Conservation (phyloP, 2,113 vertebrate genomes). For the Etheostoma cragini region DNA sequence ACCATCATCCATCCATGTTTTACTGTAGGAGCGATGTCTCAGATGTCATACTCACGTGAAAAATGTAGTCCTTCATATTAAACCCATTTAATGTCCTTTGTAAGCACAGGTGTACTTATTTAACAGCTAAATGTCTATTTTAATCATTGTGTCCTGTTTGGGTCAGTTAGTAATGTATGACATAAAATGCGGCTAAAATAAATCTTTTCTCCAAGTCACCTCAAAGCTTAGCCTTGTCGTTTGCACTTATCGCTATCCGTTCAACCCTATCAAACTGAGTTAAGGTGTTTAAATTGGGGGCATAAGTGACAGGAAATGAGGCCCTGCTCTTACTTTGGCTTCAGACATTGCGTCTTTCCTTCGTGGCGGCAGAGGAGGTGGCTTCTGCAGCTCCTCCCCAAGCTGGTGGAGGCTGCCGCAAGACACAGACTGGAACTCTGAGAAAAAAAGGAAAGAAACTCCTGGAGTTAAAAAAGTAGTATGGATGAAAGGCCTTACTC, state of each 20-base stretch:
- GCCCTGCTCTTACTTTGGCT: conserved; percentile 79
- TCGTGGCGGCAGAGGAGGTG: conserved; percentile 95
- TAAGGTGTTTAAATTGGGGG: not conserved
- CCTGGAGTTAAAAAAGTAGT: not conserved
- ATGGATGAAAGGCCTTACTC: not conserved
- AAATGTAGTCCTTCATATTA: not conserved
- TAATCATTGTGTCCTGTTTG: not conserved
- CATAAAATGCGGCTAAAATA: not conserved
- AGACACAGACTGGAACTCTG: conserved; percentile 92
- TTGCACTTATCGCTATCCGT: not conserved
- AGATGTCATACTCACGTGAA: no score
- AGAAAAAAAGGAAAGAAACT: not conserved
- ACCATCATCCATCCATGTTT: no score
- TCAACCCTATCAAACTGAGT: not conserved
- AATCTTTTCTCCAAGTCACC: not conserved
- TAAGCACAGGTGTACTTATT: not conserved
- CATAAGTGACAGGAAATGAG: not conserved
- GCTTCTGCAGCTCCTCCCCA: conserved; percentile 90
- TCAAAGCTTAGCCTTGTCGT: not conserved
- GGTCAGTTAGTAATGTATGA: not conserved
- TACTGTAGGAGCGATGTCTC: no score
- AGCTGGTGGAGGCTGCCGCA: conserved; percentile 92
- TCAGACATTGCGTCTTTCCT: conserved; percentile 91
- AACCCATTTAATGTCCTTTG: not conserved
- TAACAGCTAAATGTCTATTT: not conserved